Evolutionary conservation across 2,797 vertebrate species (phyloP), one percentile per base, ranked within the genome.

Genomic region (Microcaecilia unicolor): DNA sequence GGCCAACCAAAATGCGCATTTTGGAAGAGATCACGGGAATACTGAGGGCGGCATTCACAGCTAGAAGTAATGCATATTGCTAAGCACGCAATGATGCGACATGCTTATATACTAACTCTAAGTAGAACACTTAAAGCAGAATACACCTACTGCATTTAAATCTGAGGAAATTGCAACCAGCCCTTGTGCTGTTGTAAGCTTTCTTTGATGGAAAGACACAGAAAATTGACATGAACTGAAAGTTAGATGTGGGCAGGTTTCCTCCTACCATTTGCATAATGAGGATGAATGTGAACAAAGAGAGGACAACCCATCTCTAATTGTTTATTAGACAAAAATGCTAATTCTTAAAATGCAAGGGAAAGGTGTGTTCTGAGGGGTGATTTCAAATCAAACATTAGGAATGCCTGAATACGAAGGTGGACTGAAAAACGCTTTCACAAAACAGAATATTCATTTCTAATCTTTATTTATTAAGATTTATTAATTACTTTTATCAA

Each of bases 41-140:
- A n/a, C n/a, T n/a, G n/a, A n/a, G n/a, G n/a, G n/a, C n/a, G n/a
- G n/a, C n/a, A n/a, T n/a, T n/a, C n/a, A n/a, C n/a, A n/a, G n/a
- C n/a, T n/a, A n/a, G n/a, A n/a, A n/a, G n/a, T n/a, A n/a, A n/a
- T n/a, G n/a, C 56, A 48, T 49, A 40, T 58, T 49, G 43, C 55
- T 61, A 59, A 62, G 41, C 48, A 50, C 51, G 40, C 46, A 59
- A 36, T 55, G 57, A 67, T 59, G 45, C 62, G 60, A 60, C 51
- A 55, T 46, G 33, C 42, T 61, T 61, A 70, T 70, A 55, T 57
- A 51, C 47, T 57, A 42, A 35, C 60, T 61, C 63, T 31, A 55
- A 67, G 45, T 22, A 55, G 64, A 73, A 53, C 51, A 48, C 43
- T 55, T 68, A 58, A 51, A 50, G 42, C 41, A 45, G 51, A 45